Percentiles rank a stretch among this genome's conserved stretches.
These are phyloP conservation scores for Pseudorhiza aurosa DNA, from an alignment of 30 jellyfish, hydroid and myxozoan genomes.

Conservation along the genomic window DNA sequence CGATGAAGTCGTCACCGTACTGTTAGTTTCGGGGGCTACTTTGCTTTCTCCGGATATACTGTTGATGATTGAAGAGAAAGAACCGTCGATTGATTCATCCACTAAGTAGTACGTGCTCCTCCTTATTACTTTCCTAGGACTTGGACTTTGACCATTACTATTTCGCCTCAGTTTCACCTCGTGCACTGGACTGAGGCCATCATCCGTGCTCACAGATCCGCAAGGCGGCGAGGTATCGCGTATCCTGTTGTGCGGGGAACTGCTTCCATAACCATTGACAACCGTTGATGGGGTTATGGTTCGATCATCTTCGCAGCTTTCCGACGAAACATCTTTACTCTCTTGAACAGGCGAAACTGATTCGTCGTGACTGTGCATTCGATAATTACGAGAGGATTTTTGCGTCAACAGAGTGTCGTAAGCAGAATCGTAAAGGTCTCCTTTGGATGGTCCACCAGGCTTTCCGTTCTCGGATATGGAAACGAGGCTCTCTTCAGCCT, in stretches of 20 bases:
- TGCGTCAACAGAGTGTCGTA: slow-evolving; percentile 95
- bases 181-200: slow-evolving; percentile 73
- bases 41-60: slow-evolving; percentile 49
- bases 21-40: slow-evolving; percentile 15
- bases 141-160: slow-evolving; percentile 36
- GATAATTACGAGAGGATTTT: slow-evolving; percentile 85
- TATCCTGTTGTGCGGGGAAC: slow-evolving; percentile 19
- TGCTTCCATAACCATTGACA: slow-evolving; percentile 68
- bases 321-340: slow-evolving; percentile 59
- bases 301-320: slow-evolving; percentile 63
- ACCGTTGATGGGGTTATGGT: slow-evolving; percentile 66
- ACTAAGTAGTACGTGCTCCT: slow-evolving; percentile 66
- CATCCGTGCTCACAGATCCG: slow-evolving; percentile 57
- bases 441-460: slow-evolving; percentile 33
- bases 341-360: slow-evolving; percentile 44
- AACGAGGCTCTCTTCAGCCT: slow-evolving; percentile 74
- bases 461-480: slow-evolving; percentile 61
- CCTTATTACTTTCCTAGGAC: slow-evolving; percentile 63
- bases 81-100: slow-evolving; percentile 43
- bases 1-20: slow-evolving; percentile 42
- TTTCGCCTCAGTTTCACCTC: slow-evolving; percentile 77
- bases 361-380: slow-evolving; percentile 55
- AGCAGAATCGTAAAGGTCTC: slow-evolving; percentile 92
- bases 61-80: slow-evolving; percentile 4
- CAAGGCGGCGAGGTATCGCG: slow-evolving; percentile 1